Evolutionary conservation across 2,113 vertebrate species (phyloP).

Genomic region (Eublepharis macularius): DNA sequence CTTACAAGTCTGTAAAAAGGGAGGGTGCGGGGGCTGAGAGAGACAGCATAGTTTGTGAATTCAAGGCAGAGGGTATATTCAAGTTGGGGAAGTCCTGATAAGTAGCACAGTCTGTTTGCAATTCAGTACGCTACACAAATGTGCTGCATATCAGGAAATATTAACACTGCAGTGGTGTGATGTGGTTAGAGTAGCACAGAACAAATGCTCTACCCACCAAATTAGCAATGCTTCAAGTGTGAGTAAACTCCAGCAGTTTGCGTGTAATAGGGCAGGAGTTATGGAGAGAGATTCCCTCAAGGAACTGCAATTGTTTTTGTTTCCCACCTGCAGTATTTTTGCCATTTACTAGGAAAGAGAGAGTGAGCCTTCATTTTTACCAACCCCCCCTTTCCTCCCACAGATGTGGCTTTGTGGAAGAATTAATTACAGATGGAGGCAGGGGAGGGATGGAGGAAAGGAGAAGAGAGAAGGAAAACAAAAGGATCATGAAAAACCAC

Average conservation of each 20-base stretch:
- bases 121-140: neutral
- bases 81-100: neutral
- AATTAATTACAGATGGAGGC: conserved; percentile 68
- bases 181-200: no score
- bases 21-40: neutral
- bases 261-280: neutral
- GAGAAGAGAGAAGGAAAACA: neutral
- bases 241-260: neutral
- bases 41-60: neutral
- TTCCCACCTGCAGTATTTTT: conserved; percentile 33
- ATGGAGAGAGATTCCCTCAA: conserved; percentile 4
- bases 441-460: neutral
- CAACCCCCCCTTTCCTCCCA: conserved; percentile 39
- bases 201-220: neutral
- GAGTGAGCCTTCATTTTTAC: conserved; percentile 63
- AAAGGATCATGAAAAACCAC: conserved; percentile 37
- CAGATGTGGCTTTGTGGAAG: conserved; percentile 60
- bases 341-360: conserved; percentile 53
- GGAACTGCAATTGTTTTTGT: conserved; percentile 3
- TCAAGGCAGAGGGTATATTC: neutral
- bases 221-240: neutral
- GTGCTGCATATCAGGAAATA: no score
- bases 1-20: neutral
- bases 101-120: no score
- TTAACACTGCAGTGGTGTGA: no score